Conservation (phyloP, 2,888 invertebrate species). For the Pogonocherus hispidulus region DNA sequence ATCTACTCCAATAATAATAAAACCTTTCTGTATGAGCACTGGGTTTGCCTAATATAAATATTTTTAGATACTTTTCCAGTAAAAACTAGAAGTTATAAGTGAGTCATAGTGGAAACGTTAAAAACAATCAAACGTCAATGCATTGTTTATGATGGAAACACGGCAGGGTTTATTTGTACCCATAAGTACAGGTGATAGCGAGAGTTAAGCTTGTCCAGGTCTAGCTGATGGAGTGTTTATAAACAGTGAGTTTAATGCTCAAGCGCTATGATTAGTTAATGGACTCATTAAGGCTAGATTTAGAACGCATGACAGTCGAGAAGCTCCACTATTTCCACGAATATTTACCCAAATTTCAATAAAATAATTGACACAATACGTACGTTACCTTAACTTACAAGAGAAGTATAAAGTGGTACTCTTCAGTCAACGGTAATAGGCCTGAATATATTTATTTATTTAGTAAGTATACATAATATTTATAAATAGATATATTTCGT, state of each 20-base stretch:
- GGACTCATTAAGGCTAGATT: conserved; percentile 65
- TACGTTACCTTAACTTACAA: background rate
- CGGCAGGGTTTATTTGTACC: conserved; percentile 37
- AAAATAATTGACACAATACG: conserved; percentile 6
- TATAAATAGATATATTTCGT: no score
- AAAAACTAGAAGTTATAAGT: no score
- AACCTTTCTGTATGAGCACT: no score
- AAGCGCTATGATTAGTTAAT: conserved; percentile 68
- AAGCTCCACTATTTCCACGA: conserved; percentile 13
- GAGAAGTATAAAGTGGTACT: background rate
- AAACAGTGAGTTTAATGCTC: conserved; percentile 66
- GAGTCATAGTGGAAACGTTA: conserved; percentile 7
- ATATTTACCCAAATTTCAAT: background rate
- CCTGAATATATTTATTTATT: no score
- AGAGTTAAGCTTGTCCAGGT: conserved; percentile 36
- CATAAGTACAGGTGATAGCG: conserved; percentile 35
- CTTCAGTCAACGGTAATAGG: no score
- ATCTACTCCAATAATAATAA: no score
- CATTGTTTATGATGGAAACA: conserved; percentile 22
- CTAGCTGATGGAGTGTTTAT: conserved; percentile 56
- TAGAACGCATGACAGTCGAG: conserved; percentile 50
- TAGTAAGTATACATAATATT: no score
- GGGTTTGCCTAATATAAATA: no score
- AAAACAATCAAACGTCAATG: conserved; percentile 24
- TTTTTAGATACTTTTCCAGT: no score